phyloP scores from a whole-genome alignment of 2,888 invertebrate genomes.

The Monoplex corrugatus region DNA sequence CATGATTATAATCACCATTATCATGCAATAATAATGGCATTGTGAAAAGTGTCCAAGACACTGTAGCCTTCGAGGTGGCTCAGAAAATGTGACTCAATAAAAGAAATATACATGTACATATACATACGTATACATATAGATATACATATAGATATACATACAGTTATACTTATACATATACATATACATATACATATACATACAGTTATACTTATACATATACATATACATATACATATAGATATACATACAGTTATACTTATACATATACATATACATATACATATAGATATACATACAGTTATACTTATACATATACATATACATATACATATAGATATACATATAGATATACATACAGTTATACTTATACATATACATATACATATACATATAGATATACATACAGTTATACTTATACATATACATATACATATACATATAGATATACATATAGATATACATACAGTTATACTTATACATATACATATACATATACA shows the following conservation, averaged over 20 bases:
- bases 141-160: background rate
- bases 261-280: background rate
- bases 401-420: background rate
- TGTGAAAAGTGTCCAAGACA: no score
- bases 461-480: slow-evolving; percentile 2
- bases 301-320: background rate
- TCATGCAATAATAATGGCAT: no score
- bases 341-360: background rate
- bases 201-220: no score
- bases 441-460: background rate
- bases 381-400: background rate
- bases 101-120: no score
- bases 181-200: background rate
- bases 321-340: background rate
- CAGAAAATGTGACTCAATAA: no score
- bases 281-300: background rate
- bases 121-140: background rate
- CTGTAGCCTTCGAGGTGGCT: no score
- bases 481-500: background rate
- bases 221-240: no score
- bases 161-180: background rate
- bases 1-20: no score
- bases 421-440: background rate
- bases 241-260: background rate
- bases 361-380: background rate